Conservation (phyloP, 2,888 invertebrate genomes). For the Bombylius discolor region DNA sequence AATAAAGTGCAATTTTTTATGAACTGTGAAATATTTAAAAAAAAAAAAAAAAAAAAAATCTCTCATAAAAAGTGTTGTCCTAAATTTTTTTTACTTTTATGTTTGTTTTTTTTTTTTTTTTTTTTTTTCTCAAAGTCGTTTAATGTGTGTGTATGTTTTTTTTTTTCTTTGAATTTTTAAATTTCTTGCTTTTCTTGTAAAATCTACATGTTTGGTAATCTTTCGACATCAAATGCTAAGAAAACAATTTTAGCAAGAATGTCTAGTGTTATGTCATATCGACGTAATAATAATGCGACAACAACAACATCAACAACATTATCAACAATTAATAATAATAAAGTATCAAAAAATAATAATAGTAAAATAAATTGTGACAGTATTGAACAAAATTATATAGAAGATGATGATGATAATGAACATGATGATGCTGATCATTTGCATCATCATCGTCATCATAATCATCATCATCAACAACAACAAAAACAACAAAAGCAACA, state of each 20-base stretch:
- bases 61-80: too few relatives aligned
- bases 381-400: neutral
- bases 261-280: constrained; percentile 34
- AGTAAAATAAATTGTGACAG: constrained; percentile 13
- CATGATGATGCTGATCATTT: constrained; percentile 14
- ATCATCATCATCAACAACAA: neutral
- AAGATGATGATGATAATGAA: neutral
- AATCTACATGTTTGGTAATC: constrained; percentile 15
- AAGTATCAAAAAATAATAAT: constrained; percentile 18
- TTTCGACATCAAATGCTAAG: constrained; percentile 33
- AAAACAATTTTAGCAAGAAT: constrained; percentile 32
- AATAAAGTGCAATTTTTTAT: too few relatives aligned
- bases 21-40: too few relatives aligned
- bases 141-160: too few relatives aligned
- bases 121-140: too few relatives aligned
- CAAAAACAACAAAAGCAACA: neutral
- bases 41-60: too few relatives aligned
- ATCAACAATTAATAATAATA: too few relatives aligned
- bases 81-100: too few relatives aligned
- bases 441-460: neutral
- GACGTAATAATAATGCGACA: constrained; percentile 25
- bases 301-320: constrained; percentile 23
- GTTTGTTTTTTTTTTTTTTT: too few relatives aligned
- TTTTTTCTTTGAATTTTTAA: too few relatives aligned
- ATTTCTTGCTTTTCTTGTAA: neutral